These are phyloP conservation scores for Steinernema carpocapsae DNA, from an alignment of 2,888 invertebrate genomes.

Conservation along the genomic window DNA sequence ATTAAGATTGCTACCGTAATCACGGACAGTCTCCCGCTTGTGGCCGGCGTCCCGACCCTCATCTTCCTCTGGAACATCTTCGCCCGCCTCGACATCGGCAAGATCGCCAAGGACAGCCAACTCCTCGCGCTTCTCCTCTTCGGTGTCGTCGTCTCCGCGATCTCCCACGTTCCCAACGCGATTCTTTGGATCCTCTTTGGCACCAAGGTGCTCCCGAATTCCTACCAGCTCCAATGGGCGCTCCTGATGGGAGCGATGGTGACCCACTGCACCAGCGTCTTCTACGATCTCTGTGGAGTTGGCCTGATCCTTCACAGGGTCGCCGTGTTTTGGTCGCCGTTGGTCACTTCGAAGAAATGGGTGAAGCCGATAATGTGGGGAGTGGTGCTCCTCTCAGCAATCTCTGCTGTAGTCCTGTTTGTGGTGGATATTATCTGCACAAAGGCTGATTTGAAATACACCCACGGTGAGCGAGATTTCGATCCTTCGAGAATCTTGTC, in stretches of 20 bases:
- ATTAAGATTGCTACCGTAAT: neutral
- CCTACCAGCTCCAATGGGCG: neutral
- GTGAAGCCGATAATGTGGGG: neutral
- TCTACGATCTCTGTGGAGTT: conserved; percentile 18
- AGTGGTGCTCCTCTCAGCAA: neutral
- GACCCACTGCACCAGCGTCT: conserved; percentile 31
- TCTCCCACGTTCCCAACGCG: conserved; percentile 21
- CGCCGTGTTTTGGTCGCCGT: conserved; percentile 13
- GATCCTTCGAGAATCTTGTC: too few species aligned
- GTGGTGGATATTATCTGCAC: conserved; percentile 12
- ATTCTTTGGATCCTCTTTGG: conserved; percentile 10
- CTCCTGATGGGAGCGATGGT: conserved; percentile 20
- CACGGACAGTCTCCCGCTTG: conserved; percentile 23
- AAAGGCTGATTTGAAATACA: neutral
- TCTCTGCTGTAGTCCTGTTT: neutral
- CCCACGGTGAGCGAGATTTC: conserved; percentile 11
- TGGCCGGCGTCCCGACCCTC: conserved; percentile 8
- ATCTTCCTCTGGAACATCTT: conserved; percentile 17
- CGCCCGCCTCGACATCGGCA: neutral
- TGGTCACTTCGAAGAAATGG: neutral
- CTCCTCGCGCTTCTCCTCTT: conserved; percentile 13
- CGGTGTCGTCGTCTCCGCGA: conserved; percentile 21
- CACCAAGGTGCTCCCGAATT: neutral
- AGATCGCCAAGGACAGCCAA: conserved; percentile 28
- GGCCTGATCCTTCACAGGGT: conserved; percentile 12